A percentile compares a stretch with the other conserved stretches of the same genome.
phyloP scores from a whole-genome alignment of 2,797 vertebrate genomes.

The Dicrostonyx torquatus region DNA sequence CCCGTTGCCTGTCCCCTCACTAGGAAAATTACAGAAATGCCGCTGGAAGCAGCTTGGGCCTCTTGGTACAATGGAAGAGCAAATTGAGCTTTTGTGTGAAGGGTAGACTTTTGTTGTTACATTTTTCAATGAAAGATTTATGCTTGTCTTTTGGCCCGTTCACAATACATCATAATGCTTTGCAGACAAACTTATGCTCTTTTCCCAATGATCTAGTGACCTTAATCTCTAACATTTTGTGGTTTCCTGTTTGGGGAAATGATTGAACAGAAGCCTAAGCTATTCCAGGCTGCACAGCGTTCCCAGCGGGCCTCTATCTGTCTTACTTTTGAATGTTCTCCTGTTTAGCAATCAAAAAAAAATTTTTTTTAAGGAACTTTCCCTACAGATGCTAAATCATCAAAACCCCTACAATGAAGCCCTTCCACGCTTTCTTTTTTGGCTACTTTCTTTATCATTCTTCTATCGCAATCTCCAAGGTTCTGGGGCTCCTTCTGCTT shows the following conservation, averaged over 20 bases:
- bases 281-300: slow-evolving; percentile 66
- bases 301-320: slow-evolving; percentile 64
- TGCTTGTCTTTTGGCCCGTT: slow-evolving; percentile 65
- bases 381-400: slow-evolving; percentile 64
- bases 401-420: slow-evolving; percentile 66
- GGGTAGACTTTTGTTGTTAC: slow-evolving; percentile 23
- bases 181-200: slow-evolving; percentile 74
- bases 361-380: slow-evolving; percentile 56
- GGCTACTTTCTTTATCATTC: slow-evolving; percentile 46
- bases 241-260: slow-evolving; percentile 82
- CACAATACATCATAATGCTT: slow-evolving; percentile 75
- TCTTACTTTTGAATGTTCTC: slow-evolving; percentile 71
- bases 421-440: slow-evolving; percentile 56
- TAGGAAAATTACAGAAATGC: slow-evolving; percentile 52
- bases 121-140: slow-evolving; percentile 68
- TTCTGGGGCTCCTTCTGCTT: slow-evolving; percentile 18
- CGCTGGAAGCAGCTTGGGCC: slow-evolving; percentile 6
- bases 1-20: neutral
- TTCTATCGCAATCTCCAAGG: slow-evolving; percentile 51
- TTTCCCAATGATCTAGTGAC: slow-evolving; percentile 78
- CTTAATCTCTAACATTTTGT: slow-evolving; percentile 76
- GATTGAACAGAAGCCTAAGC: slow-evolving; percentile 67
- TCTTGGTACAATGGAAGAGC: slow-evolving; percentile 15
- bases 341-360: slow-evolving; percentile 60
- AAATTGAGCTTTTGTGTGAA: slow-evolving; percentile 60